phyloP scores from a whole-genome alignment of 2,113 vertebrate genomes.

The Otocyon megalotis region DNA sequence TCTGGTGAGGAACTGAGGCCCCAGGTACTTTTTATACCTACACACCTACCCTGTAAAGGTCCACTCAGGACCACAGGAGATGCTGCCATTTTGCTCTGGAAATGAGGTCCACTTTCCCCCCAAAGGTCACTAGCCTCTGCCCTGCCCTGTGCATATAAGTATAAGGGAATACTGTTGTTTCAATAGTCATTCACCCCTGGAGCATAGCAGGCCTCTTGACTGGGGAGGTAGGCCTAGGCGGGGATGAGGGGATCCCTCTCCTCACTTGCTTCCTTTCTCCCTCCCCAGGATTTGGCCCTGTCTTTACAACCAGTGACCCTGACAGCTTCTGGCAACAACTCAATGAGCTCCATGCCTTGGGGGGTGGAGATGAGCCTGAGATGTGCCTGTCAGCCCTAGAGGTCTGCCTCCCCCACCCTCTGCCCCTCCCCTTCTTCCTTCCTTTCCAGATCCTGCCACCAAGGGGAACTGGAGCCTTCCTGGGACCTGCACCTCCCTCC shows the following conservation, averaged over 20 bases:
- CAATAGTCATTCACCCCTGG: neutral
- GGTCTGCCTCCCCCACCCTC: conserved; percentile 78
- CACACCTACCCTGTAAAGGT: neutral
- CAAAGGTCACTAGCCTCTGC: neutral
- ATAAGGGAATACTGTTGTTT: neutral
- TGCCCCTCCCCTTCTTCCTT: neutral
- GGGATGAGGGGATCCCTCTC: neutral
- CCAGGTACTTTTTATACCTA: neutral
- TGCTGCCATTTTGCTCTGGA: conserved; percentile 10
- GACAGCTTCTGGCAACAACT: conserved; percentile 88
- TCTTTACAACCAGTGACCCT: conserved; percentile 90
- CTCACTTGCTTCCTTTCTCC: neutral
- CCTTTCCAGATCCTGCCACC: neutral
- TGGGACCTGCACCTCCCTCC: neutral
- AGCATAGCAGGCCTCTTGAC: neutral
- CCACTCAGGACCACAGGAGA: neutral
- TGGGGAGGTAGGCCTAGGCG: neutral
- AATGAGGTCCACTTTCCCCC: neutral
- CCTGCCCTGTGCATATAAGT: neutral
- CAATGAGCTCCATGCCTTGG: conserved; percentile 88
- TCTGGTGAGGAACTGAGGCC: neutral
- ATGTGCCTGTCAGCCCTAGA: conserved; percentile 93
- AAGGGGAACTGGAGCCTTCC: neutral
- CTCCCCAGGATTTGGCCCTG: conserved; percentile 89
- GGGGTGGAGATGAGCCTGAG: conserved; percentile 93